Evolutionary conservation across 2,113 vertebrate species (phyloP).

Genomic region (Naja naja): DNA sequence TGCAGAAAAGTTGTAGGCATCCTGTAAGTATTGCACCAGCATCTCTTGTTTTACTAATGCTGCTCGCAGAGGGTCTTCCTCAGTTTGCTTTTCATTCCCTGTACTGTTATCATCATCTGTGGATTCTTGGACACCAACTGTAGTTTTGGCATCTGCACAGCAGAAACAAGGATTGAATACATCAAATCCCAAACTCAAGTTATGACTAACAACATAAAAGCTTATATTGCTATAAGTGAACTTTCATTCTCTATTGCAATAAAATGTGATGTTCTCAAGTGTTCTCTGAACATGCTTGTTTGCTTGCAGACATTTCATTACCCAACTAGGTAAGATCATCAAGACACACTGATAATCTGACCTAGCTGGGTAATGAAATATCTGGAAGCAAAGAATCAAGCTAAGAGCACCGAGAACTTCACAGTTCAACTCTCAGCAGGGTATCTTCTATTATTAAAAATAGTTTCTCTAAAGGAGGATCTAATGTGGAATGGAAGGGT

Average conservation of each 20-base stretch:
- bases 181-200: neutral
- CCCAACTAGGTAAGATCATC: neutral
- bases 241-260: neutral
- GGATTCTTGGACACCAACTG: constrained; percentile 25
- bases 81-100: constrained; percentile 33
- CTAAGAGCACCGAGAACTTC: neutral
- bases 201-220: neutral
- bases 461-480: neutral
- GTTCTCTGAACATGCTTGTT: neutral
- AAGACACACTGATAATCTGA: neutral
- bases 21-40: constrained; percentile 91
- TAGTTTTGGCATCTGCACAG: constrained; percentile 34
- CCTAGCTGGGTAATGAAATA: neutral
- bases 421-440: neutral
- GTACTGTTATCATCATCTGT: neutral
- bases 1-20: constrained; percentile 85
- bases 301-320: neutral
- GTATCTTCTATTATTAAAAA: neutral
- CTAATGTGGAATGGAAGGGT: neutral
- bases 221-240: neutral
- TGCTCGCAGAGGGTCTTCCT: constrained; percentile 22
- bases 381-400: neutral
- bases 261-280: neutral
- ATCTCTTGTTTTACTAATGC: constrained; percentile 88
- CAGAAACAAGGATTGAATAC: neutral